These are phyloP conservation scores for Clarias batrachus DNA, from an alignment of 2,113 vertebrate genomes.

Conservation along the genomic window DNA sequence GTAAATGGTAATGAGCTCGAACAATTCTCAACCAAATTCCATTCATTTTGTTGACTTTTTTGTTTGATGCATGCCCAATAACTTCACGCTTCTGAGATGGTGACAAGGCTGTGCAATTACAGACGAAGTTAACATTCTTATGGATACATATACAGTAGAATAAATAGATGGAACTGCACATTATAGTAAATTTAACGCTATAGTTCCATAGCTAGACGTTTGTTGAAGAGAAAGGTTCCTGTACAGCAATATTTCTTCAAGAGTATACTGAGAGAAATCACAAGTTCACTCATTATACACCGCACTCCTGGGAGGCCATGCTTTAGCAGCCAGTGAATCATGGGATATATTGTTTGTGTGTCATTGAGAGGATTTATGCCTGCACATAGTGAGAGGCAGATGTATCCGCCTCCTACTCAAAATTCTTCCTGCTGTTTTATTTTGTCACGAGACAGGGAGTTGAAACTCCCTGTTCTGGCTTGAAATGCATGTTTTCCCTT, in stretches of 20 bases:
- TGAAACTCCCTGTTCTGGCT: background rate
- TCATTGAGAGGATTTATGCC: constrained; percentile 9
- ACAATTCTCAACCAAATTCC: no score
- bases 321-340: constrained; percentile 12
- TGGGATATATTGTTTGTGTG: constrained; percentile 20
- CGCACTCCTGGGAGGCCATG: background rate
- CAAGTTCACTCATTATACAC: background rate
- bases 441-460: constrained; percentile 17
- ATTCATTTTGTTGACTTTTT: no score
- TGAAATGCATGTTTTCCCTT: constrained; percentile 1
- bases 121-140: no score
- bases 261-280: background rate
- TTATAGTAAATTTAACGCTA: background rate
- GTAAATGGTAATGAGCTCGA: no score
- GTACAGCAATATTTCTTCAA: background rate
- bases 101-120: no score
- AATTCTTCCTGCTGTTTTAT: constrained; percentile 39
- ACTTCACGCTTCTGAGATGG: no score
- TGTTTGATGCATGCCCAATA: no score
- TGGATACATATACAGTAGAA: background rate
- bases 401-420: constrained; percentile 14
- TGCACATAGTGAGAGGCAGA: constrained; percentile 12
- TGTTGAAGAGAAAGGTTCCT: background rate
- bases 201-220: background rate
- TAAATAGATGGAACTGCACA: background rate